Base-by-base conservation (phyloP, 2,888 invertebrate species). In the Therioaphis trifolii region DNA sequence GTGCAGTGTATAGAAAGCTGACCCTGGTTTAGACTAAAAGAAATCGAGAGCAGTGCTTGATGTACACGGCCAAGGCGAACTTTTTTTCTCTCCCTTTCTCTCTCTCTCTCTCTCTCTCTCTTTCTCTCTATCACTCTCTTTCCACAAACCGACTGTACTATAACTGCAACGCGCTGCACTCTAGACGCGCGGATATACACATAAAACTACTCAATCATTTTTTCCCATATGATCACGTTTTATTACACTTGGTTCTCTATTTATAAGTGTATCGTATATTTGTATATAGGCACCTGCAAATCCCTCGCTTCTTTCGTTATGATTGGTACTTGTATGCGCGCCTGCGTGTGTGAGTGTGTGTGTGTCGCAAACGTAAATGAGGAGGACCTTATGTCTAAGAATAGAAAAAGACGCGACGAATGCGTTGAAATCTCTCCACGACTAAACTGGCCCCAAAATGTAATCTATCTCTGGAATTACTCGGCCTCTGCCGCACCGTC, bases 261-360 rank as follows among this genome's bases (percentile, higher is more conserved):
- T n/a, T n/a, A n/a, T n/a, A n/a, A n/a, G n/a, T n/a, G n/a, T n/a
- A n/a, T n/a, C n/a, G n/a, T n/a, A n/a, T n/a, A n/a, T n/a, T n/a
- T n/a, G n/a, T n/a, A n/a, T n/a, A n/a, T 69, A 21, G 78, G 78
- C 78, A 68, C 78, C 68, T 40, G 68, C 40, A 40, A 66, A 78
- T 78, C 49, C 24, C 40, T 40, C 35, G 68, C 75, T 40, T n/a
- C n/a, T 69, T 78, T 78, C 68, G 78, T 68, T 69, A 68, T 55
- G 78, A 49, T 68, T 14, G 68, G 58, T 11, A n/a, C 11, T n/a
- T 14, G 66, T 21, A 35, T n/a, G 66, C 18, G 40, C 14, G 66
- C 18, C 29, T 29, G 15, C 27, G 63, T 24, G 18, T 9, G 18
- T 18, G 7, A 21, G 11, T n/a, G 11, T 21, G 18, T 63, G 11